A percentile compares a stretch with the other conserved stretches of the same genome.
phyloP scores from a whole-genome alignment of 2,888 invertebrate species.

The Kryphioiulus occultus region DNA sequence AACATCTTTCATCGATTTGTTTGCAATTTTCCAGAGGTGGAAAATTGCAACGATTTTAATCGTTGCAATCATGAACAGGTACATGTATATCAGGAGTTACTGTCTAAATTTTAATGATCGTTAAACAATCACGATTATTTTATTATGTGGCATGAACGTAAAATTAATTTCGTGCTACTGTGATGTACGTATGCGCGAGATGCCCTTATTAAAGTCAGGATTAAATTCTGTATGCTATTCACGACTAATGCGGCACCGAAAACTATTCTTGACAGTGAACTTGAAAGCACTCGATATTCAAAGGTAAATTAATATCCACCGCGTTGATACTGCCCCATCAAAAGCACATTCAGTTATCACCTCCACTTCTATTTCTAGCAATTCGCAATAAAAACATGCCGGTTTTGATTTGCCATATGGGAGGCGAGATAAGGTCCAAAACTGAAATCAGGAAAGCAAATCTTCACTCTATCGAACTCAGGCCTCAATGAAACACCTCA shows the following conservation, averaged over 20 bases:
- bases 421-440: not conserved
- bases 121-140: too few species aligned
- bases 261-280: slow-evolving; percentile 28
- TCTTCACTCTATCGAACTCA: not conserved
- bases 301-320: slow-evolving; percentile 5
- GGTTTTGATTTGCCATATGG: not conserved
- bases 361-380: not conserved
- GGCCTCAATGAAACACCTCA: not conserved
- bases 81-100: too few species aligned
- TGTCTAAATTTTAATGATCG: too few species aligned
- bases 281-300: not conserved
- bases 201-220: not conserved
- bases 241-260: not conserved
- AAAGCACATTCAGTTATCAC: not conserved
- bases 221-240: not conserved
- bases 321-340: not conserved
- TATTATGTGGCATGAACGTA: too few species aligned
- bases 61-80: too few species aligned
- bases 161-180: too few species aligned
- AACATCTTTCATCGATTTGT: too few species aligned
- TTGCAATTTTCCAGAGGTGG: too few species aligned
- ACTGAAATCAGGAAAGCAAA: not conserved
- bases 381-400: not conserved
- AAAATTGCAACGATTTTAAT: too few species aligned
- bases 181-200: too few species aligned